Evolutionary conservation across 2,113 vertebrate genomes (phyloP).

Genomic region (Oophaga pumilio): DNA sequence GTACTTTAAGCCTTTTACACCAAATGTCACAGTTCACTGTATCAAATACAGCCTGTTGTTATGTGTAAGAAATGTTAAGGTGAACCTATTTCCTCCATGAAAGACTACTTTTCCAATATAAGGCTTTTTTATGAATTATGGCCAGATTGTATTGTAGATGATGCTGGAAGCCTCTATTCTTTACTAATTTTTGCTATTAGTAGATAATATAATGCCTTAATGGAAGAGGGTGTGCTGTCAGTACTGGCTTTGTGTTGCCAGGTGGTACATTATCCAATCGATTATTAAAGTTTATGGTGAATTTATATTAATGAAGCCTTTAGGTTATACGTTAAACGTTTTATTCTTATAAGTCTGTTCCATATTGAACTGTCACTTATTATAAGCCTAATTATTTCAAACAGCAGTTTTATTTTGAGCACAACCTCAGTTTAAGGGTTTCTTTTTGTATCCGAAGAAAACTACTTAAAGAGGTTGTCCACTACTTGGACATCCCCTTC

Average conservation of each 20-base stretch:
- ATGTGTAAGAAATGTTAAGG: neutral
- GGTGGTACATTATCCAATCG: slow-evolving; percentile 26
- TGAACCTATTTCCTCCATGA: neutral
- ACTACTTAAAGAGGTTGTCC: neutral
- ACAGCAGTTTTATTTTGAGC: neutral
- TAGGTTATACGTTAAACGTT: neutral
- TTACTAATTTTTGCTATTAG: slow-evolving; percentile 7
- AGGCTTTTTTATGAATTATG: slow-evolving; percentile 7
- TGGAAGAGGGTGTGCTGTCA: neutral
- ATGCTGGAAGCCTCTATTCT: neutral
- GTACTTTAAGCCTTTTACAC: neutral
- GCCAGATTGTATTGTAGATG: neutral
- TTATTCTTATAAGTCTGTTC: neutral
- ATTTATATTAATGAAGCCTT: slow-evolving; percentile 4
- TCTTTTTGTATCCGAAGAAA: no score
- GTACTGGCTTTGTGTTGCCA: slow-evolving; percentile 12
- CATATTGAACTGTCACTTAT: neutral
- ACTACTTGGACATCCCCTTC: no score
- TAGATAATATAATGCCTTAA: slow-evolving; percentile 27
- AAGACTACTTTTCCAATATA: neutral
- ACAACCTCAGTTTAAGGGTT: neutral
- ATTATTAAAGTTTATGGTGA: neutral
- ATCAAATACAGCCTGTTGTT: neutral
- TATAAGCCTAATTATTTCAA: neutral
- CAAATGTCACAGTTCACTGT: neutral